Base-by-base conservation (phyloP, 2,888 invertebrate species). In the Drosophila trichaetosa region DNA sequence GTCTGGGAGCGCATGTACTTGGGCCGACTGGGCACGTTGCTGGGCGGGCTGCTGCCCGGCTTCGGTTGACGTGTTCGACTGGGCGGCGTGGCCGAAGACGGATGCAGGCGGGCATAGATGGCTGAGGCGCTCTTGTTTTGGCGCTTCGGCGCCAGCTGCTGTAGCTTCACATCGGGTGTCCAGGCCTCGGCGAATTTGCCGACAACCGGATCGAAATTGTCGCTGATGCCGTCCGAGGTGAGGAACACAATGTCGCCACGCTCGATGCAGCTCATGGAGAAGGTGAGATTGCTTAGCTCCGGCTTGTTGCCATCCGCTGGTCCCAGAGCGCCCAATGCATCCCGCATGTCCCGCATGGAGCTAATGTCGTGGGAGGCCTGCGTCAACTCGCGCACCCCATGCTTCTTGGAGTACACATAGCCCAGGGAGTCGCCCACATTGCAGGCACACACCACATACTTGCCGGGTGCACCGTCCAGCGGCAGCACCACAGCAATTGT, bases 141-240 rank as follows among this genome's bases (percentile, higher is more conserved):
- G 52, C 89, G 90, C 73, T 91, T 93, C 42, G 91, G 92, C 57
- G 91, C 92, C 52, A 73, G 66, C 31, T 79, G 80, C 61, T 89
- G 86, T 4, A 91, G 77, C 76, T 91, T 91, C 1, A 90, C 91
- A 63, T 93, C 93, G 4, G 92, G 87, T 6, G 93, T 91, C 90
- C 94, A 92, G 21, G 95, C 92, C 79, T 94, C 94, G 7, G 97
- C 97, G 90, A 97, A 97, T 93, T 97, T 97, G 34, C 97, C 97
- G 66, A 98, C 97, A 36, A 98, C 97, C 0, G 98, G 98, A 93
- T 98, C 98, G 87, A 97, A 97, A 92, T 98, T 98, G 91, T 98
- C 98, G 8, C 97, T 97, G 38, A 98, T 95, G 10, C 98, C 98
- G 90, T 98, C 98, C n/a, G 97, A 97, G 1, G 97, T 97, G 21